Evolutionary conservation across 2,888 invertebrate species (phyloP), one percentile per base, ranked within the genome.

Genomic region (Chrysomela aeneicollis): DNA sequence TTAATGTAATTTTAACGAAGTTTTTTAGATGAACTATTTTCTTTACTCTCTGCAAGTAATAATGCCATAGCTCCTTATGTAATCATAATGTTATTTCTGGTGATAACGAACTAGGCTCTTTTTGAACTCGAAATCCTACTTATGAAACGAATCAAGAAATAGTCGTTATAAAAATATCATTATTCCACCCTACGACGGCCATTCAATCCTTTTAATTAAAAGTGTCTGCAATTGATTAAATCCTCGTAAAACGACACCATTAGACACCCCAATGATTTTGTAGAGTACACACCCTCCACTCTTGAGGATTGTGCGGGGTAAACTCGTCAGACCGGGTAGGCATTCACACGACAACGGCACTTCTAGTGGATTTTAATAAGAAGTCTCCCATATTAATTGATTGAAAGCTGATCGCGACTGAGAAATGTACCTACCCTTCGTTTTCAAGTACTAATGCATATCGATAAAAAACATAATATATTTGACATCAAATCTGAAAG

Each of bases 231-330:
- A 69, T 69, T 69, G 69, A 69, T 69, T 69, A 62, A 64, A 62
- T 64, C 64, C 59, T 62, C 61, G 70, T 68, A 66, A 67, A 70
- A 65, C 64, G 70, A 68, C 67, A 70, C 67, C 63, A 68, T 67
- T 69, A 62, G 58, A 63, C 64, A 64, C 69, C 69, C 69, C 66
- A 64, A 60, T 64, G 67, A 63, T 62, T 61, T 53, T 18, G 57
- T 37, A 60, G 46, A 61, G 58, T 63, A 51, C 61, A 66, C 70
- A 68, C 70, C 70, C 70, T 66, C 64, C 57, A 64, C 64, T 57
- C 66, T 66, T 66, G 66, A 66, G 66, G 49, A 61, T 66, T 66
- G 61, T 52, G 61, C 37, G 53, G 61, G 55, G 55, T 46, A 61
- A 66, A 62, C 58, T 62, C 66, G 62, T 66, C 66, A 66, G 66